Base-by-base conservation (phyloP, 2,113 vertebrate species). In the Cyrtonyx montezumae region DNA sequence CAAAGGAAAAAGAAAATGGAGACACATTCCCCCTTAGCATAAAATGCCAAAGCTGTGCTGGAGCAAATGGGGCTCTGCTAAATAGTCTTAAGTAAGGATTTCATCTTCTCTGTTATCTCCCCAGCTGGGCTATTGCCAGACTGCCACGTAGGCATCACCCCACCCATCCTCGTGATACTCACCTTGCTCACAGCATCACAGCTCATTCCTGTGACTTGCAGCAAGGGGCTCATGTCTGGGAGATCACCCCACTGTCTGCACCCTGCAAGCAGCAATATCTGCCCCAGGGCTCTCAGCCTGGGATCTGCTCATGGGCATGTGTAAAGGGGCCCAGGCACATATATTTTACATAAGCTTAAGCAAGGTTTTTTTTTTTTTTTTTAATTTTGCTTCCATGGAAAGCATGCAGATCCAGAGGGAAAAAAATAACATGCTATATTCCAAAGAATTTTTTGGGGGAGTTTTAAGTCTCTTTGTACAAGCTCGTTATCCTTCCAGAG, bases 31-130 rank as follows among this genome's bases (percentile, higher is more conserved):
- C 67, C 30, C 6, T 63, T 28, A 19, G 30, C 26, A 46, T 65
- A 61, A 91, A 94, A 84, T 61, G 56, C 70, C 68, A 80, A n/a
- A 75, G 69, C 61, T 90, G 43, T 75, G 73, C 65, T 74, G 51
- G 78, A 84, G 65, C 34, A 92, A 88, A 80, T 34, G 73, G 36
- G 21, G 40, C 65, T 87, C n/a, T 34, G 21, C 51, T 48, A 89
- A 94, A 94, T 88, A 53, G 80, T 61, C 79, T 95, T 92, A 93
- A 68, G 53, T 78, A 94, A 67, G 79, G 79, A 85, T 92, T 92
- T 86, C 22, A 77, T 67, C 81, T 59, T 20, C 75, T 59, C 65
- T 56, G 22, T 3, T 1, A 17, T 68, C 7, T 86, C 19, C 32
- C 7, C 34, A 59, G 37, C 51, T 91, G 90, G 69, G 88, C 14